Base-by-base conservation (phyloP, 2,888 invertebrate species). In the Pandemis heparana region DNA sequence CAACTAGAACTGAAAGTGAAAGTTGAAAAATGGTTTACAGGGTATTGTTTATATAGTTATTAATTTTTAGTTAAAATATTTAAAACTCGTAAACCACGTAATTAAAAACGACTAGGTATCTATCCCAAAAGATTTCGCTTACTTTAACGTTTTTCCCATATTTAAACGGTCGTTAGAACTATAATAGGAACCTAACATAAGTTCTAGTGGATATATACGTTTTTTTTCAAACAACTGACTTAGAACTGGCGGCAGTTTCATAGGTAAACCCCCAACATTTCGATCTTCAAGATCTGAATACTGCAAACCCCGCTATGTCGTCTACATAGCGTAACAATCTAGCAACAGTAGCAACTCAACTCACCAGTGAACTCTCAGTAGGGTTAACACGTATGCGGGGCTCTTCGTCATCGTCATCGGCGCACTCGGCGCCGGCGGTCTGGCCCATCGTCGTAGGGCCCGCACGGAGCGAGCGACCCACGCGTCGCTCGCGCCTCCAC, bases 361-460 rank as follows among this genome's bases (percentile, higher is more conserved):
- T 94, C 81, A 95, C 95, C 92, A 95, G 82, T 72, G 95, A 95
- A 76, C 87, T 89, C 78, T 95, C 95, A 1, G 95, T 92, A 46
- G 95, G 93, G 77, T 95, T 93, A 74, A 90, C 89, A 71, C 89
- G 91, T 79, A 94, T 95, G 83, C 94, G 95, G 68, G 95, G 95
- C 79, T 95, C 94, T 74, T 95, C 94, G 73, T 95, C 95, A 67
- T 95, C 92, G 75, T 86, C 91, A 76, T 94, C 95, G 69, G 93
- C 94, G 76, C 94, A 93, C 83, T 95, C 95, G 80, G 92, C 92
- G 84, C 95, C 95, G 83, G 95, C 82, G 67, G 89, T 89, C 83
- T 94, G 94, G 81, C 94, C 95, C 95, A 95, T 95, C 86, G 86
- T 56, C 86, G 83, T 83, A 85, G 91, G 95, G 95, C 93, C 91